Percentiles rank a stretch among this genome's conserved stretches.
phyloP scores from a whole-genome alignment of 2,797 vertebrate species.

The Argentina silus region DNA sequence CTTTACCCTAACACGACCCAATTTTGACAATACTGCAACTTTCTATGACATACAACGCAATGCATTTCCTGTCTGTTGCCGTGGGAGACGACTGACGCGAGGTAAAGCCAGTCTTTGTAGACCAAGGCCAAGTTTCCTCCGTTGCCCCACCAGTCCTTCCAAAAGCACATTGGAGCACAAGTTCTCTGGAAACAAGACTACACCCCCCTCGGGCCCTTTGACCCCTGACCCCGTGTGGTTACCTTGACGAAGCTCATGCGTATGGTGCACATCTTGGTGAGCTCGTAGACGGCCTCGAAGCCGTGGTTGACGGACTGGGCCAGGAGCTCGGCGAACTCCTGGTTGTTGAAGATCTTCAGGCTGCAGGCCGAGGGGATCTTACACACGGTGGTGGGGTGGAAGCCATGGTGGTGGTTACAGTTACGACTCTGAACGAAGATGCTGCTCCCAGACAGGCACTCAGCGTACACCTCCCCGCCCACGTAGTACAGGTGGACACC shows the following conservation, averaged over 20 bases:
- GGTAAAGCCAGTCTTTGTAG: no score
- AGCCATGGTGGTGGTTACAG: conserved; percentile 84
- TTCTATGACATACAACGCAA: no score
- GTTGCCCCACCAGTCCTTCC: no score
- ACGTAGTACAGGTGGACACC: conserved; percentile 84
- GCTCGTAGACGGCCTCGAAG: conserved; percentile 83
- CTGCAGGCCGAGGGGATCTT: conserved; percentile 84
- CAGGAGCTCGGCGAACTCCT: conserved; percentile 81
- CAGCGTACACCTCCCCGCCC: conserved; percentile 81
- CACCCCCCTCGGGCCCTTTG: no score
- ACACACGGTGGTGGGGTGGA: conserved; percentile 84
- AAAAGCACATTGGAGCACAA: no score
- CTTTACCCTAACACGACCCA: no score
- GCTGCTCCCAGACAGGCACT: conserved; percentile 82
- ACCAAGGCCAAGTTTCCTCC: no score
- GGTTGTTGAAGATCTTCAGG: conserved; percentile 84
- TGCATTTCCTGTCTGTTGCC: no score
- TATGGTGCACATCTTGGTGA: conserved; percentile 85
- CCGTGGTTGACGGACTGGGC: conserved; percentile 83
- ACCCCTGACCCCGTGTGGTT: conserved; percentile 19
- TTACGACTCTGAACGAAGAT: conserved; percentile 85
- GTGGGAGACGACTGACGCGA: no score
- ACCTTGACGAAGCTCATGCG: conserved; percentile 86
- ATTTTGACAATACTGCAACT: no score
- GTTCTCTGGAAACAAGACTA: no score